Conservation (phyloP, 2,888 invertebrate species). For the Eretmocerus hayati region DNA sequence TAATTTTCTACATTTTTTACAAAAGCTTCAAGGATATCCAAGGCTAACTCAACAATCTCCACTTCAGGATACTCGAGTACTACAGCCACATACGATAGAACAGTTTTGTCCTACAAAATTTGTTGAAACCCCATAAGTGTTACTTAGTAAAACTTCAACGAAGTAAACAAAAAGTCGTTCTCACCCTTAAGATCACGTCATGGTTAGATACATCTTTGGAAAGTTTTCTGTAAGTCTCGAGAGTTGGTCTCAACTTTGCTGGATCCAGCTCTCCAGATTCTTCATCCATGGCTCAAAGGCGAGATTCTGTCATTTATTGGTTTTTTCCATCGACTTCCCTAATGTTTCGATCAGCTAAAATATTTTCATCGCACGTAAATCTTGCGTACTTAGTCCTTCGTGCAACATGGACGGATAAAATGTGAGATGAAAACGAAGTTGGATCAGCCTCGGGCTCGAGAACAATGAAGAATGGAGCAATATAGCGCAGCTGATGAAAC, state of each 20-base stretch:
- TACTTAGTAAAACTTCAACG: background rate
- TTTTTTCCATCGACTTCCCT: background rate
- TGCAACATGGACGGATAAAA: background rate
- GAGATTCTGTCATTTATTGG: constrained; percentile 17
- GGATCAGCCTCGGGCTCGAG: background rate
- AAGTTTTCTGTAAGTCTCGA: constrained; percentile 42
- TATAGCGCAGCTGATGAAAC: too few species aligned
- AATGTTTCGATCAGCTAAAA: background rate
- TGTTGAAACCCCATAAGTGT: background rate
- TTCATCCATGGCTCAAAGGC: constrained; percentile 23
- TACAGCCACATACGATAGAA: constrained; percentile 42
- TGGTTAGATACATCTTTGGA: constrained; percentile 42
- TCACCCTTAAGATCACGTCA: constrained; percentile 45
- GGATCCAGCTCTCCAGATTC: constrained; percentile 34
- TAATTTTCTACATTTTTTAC: constrained; percentile 44
- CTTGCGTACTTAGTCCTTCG: background rate
- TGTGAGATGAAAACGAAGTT: background rate
- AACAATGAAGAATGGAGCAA: too few species aligned
- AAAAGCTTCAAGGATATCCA: constrained; percentile 41
- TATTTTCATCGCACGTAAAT: constrained; percentile 4
- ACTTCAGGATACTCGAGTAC: constrained; percentile 39
- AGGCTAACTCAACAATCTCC: constrained; percentile 37
- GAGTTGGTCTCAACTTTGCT: constrained; percentile 37
- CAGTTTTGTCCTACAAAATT: constrained; percentile 40
- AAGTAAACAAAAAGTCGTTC: background rate